These are phyloP conservation scores for Syngnathoides biaculeatus DNA, from an alignment of 2,113 vertebrate genomes.

Conservation along the genomic window DNA sequence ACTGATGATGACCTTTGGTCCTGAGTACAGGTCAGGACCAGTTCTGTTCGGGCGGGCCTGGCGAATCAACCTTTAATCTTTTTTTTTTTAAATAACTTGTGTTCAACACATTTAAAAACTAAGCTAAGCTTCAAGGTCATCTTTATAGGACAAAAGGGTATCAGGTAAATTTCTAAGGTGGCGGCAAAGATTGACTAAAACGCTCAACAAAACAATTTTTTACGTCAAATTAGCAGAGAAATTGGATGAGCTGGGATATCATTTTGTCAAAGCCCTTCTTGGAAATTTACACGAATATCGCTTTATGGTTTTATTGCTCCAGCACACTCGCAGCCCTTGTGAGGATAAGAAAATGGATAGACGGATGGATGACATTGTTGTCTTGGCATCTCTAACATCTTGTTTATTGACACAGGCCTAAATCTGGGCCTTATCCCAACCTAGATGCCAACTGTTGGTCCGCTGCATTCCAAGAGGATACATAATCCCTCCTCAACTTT, in stretches of 20 bases:
- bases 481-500: slow-evolving; percentile 52
- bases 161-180: slow-evolving; percentile 8
- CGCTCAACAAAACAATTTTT: too few species aligned
- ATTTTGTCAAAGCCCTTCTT: not conserved
- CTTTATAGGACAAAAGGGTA: too few species aligned
- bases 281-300: not conserved
- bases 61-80: slow-evolving; percentile 31
- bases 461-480: slow-evolving; percentile 55
- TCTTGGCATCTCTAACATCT: slow-evolving; percentile 47
- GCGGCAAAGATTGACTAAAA: not conserved
- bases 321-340: too few species aligned
- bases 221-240: not conserved
- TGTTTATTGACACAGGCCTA: slow-evolving; percentile 55
- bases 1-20: slow-evolving; percentile 5
- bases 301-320: slow-evolving; percentile 25
- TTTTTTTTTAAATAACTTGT: slow-evolving; percentile 23
- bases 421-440: slow-evolving; percentile 57
- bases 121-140: slow-evolving; percentile 33
- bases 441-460: slow-evolving; percentile 56
- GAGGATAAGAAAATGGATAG: too few species aligned
- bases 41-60: slow-evolving; percentile 9
- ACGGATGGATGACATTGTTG: not conserved
- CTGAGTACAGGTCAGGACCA: slow-evolving; percentile 13
- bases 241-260: not conserved
- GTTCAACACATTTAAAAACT: slow-evolving; percentile 25